These are phyloP conservation scores for Ceraclea dissimilis DNA, from an alignment of 2,888 invertebrate genomes.

Conservation along the genomic window DNA sequence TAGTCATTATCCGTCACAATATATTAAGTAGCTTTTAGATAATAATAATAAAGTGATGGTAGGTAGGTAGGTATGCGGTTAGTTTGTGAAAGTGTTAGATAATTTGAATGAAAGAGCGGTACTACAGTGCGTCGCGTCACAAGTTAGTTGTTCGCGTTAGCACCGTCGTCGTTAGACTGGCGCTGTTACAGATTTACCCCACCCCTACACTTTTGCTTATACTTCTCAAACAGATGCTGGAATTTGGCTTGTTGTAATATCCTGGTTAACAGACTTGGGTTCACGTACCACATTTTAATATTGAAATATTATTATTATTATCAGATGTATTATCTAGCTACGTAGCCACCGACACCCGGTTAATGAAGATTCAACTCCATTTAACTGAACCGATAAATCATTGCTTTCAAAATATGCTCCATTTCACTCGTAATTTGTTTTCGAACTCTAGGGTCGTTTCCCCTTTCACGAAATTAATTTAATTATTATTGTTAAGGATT, in stretches of 20 bases:
- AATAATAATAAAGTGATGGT: too few species aligned
- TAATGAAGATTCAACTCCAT: conserved; percentile 1
- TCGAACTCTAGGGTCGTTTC: not conserved
- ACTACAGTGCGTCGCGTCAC: not conserved
- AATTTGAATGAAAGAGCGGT: not conserved
- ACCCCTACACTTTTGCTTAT: conserved; percentile 5
- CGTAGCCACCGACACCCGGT: not conserved
- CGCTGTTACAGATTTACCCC: conserved; percentile 14
- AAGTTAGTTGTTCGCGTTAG: conserved; percentile 15
- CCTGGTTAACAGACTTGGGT: conserved; percentile 5
- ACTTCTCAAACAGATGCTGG: conserved; percentile 18
- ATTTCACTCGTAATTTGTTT: not conserved
- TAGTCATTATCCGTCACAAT: too few species aligned
- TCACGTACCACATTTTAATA: conserved; percentile 5
- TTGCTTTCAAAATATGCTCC: too few species aligned
- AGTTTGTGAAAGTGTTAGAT: not conserved
- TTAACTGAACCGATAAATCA: not conserved
- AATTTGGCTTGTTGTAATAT: not conserved
- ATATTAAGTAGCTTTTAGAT: too few species aligned
- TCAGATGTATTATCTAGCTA: too few species aligned
- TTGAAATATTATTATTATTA: not conserved
- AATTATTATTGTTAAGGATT: not conserved
- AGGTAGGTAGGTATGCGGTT: too few species aligned
- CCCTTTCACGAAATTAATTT: not conserved
- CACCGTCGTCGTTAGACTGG: conserved; percentile 17